phyloP scores from a whole-genome alignment of 1,140 invertebrate species.

The Sycophila sp. region DNA sequence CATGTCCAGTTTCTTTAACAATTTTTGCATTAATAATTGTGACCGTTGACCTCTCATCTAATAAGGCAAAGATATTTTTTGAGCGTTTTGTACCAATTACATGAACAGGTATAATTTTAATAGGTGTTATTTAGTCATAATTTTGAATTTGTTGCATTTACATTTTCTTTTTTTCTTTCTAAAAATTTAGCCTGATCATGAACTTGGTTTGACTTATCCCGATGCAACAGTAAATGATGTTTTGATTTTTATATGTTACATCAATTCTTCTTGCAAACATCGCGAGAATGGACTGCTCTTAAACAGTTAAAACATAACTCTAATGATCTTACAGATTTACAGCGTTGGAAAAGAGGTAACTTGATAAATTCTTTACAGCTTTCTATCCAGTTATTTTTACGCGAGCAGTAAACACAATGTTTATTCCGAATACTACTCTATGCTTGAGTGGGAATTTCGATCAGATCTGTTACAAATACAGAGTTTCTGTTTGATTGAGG shows the following conservation, averaged over 20 bases:
- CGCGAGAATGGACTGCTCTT: neutral
- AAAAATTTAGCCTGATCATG: neutral
- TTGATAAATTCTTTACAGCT: neutral
- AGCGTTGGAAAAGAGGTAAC: neutral
- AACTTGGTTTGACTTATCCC: neutral
- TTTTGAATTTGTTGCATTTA: neutral
- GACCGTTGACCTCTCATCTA: neutral
- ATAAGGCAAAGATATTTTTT: neutral
- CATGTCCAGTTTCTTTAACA: neutral
- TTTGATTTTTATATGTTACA: neutral
- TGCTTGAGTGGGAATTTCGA: neutral
- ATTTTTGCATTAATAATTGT: neutral
- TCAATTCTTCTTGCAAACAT: neutral
- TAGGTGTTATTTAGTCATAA: neutral
- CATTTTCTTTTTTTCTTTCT: too few species aligned
- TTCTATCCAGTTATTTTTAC: neutral
- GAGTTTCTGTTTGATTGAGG: too few species aligned
- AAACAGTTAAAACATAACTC: neutral
- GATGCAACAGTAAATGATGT: neutral
- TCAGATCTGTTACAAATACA: neutral
- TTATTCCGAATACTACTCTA: neutral
- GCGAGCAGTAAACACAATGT: neutral
- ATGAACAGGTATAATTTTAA: neutral
- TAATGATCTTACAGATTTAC: neutral
- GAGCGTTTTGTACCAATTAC: neutral